phyloP scores from a whole-genome alignment of 1,140 invertebrate genomes.

The Drosophila melanica region DNA sequence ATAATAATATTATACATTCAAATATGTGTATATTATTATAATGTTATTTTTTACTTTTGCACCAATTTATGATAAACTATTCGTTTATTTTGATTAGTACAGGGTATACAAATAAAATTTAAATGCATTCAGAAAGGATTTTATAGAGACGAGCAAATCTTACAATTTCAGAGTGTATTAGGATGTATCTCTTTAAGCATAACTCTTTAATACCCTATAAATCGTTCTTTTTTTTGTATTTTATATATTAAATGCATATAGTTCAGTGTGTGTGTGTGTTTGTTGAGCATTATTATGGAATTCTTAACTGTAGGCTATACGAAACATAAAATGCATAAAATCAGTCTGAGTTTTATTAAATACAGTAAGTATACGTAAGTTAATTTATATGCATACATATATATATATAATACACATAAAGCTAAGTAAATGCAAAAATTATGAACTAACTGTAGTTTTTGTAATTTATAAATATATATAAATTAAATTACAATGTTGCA shows the following conservation, averaged over 20 bases:
- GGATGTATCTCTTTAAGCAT: not conserved
- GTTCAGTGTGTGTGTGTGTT: slow-evolving; percentile 10
- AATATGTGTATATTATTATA: no score
- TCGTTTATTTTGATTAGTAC: not conserved
- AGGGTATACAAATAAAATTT: not conserved
- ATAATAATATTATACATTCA: no score
- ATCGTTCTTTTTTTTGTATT: not conserved
- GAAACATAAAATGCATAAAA: slow-evolving; percentile 67
- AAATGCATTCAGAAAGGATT: not conserved
- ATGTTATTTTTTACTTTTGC: no score
- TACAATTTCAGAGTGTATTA: not conserved
- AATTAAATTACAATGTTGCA: slow-evolving; percentile 27
- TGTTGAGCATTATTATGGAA: slow-evolving; percentile 39
- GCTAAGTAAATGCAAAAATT: slow-evolving; percentile 43
- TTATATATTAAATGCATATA: slow-evolving; percentile 30
- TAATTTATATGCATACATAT: slow-evolving; percentile 37
- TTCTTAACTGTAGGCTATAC: slow-evolving; percentile 40
- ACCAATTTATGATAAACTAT: not conserved
- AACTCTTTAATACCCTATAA: not conserved
- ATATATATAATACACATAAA: slow-evolving; percentile 35
- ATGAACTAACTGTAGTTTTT: slow-evolving; percentile 1
- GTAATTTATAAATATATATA: slow-evolving; percentile 22
- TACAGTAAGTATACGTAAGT: slow-evolving; percentile 48
- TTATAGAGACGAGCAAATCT: not conserved
- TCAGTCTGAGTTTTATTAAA: slow-evolving; percentile 76